phyloP scores from a whole-genome alignment of 1,140 invertebrate species.

The Drosophila pandora region DNA sequence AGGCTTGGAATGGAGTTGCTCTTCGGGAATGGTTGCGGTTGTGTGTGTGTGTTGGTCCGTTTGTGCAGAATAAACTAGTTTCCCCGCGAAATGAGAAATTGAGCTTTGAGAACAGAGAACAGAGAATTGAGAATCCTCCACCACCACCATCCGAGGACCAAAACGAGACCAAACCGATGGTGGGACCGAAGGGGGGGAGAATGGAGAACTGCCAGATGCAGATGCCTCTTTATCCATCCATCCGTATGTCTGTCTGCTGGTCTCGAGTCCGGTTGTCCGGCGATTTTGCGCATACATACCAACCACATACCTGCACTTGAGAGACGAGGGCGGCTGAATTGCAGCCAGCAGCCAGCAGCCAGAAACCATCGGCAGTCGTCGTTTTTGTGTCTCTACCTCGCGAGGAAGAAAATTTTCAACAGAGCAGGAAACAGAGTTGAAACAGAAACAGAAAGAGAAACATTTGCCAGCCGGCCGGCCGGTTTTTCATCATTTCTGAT shows the following conservation, averaged over 20 bases:
- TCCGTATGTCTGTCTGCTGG: constrained; percentile 3
- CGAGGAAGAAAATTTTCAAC: constrained; percentile 52
- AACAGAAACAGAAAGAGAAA: not conserved
- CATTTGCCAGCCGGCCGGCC: constrained; percentile 14
- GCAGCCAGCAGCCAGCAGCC: no score
- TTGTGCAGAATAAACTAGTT: constrained; percentile 63
- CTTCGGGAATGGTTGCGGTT: constrained; percentile 9
- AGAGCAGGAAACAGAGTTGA: not conserved
- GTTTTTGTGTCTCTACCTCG: constrained; percentile 67
- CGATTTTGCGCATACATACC: constrained; percentile 11
- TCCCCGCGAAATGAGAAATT: constrained; percentile 17
- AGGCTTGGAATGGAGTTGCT: not conserved
- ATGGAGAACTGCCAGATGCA: constrained; percentile 29
- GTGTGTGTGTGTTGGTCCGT: constrained; percentile 11
- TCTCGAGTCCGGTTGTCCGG: not conserved
- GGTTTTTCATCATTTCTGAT: constrained; percentile 6
- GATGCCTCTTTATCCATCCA: constrained; percentile 12
- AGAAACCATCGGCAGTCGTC: constrained; percentile 1
- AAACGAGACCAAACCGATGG: not conserved
- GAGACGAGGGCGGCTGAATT: not conserved
- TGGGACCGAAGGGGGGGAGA: not conserved
- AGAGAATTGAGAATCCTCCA: constrained; percentile 19
- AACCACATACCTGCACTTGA: not conserved
- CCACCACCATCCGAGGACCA: constrained; percentile 4
- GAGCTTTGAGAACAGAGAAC: constrained; percentile 16